These are phyloP conservation scores for Alloscopus bannaensis DNA, from an alignment of 2,888 invertebrate species.

Conservation along the genomic window DNA sequence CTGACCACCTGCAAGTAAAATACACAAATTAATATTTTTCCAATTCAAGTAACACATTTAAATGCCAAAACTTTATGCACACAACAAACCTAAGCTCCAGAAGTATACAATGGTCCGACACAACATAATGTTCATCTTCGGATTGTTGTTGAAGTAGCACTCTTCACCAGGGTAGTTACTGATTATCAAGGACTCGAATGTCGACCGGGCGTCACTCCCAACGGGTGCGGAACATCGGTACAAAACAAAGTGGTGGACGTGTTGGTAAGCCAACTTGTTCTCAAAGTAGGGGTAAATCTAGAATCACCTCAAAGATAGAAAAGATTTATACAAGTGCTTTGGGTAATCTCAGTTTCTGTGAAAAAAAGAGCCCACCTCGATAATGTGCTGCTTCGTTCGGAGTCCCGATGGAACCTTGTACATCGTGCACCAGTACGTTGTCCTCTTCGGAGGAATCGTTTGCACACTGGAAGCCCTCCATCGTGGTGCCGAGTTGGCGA, in stretches of 20 bases:
- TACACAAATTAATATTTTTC: not conserved
- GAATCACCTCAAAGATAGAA: too few relatives aligned
- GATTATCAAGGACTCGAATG: constrained; percentile 35
- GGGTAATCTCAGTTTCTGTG: too few relatives aligned
- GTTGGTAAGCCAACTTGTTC: constrained; percentile 9
- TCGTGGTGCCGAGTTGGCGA: not conserved
- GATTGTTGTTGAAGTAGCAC: constrained; percentile 40
- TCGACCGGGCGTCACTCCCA: not conserved
- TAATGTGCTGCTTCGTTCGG: constrained; percentile 29
- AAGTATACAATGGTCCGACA: constrained; percentile 36
- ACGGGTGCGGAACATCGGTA: constrained; percentile 30
- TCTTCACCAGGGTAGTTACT: constrained; percentile 31
- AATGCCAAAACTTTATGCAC: not conserved
- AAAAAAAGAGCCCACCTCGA: constrained; percentile 23
- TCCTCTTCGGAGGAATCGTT: constrained; percentile 14
- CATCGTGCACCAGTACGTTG: constrained; percentile 34
- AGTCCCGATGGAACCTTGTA: constrained; percentile 23
- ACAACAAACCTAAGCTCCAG: constrained; percentile 21
- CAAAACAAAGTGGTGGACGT: constrained; percentile 28
- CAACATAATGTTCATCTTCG: constrained; percentile 19
- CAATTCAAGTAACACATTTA: not conserved
- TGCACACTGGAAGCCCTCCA: constrained; percentile 27
- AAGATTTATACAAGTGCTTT: too few relatives aligned
- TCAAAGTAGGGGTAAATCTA: constrained; percentile 35
- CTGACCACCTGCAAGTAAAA: not conserved